Base-by-base conservation (phyloP, 2,797 vertebrate genomes). In the Sebastes melanostomus region DNA sequence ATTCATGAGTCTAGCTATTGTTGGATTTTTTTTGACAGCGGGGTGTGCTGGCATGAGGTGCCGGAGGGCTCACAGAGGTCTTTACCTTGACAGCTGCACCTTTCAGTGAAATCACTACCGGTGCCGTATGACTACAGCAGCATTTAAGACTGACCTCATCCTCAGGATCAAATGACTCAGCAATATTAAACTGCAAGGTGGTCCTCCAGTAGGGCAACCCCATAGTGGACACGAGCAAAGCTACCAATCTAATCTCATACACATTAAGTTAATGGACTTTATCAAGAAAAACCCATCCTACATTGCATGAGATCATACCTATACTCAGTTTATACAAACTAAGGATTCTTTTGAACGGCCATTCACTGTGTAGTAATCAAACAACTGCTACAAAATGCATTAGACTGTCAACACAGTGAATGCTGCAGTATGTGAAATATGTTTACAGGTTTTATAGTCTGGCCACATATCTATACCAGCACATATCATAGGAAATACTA, bases 261-360 rank as follows among this genome's bases (percentile, higher is more conserved):
- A 68, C 91, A 92, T 93, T 90, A 92, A 80, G 75, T 73, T 89
- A 90, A 92, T 90, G 80, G 88, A 72, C 78, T 90, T 73, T 42
- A 68, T 77, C 59, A 75, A 55, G 69, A 80, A 67, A 71, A 52
- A 29, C 10, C 14, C 24, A 27, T 83, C 52, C 63, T 60, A 8
- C 62, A 74, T 70, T 66, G 67, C 14, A 66, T 85, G 84, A 82
- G 59, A 80, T 87, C 73, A 78, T 80, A 71, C 36, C 25, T 38
- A 8, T 32, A 56, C 54, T 56, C 60, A 18, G 24, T 54, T 83
- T 65, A 73, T 72, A 55, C 8, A 29, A 72, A 30, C 22, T 38
- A 18, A 50, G 13, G 16, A 38, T 30, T 79, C 1, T 66, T 36
- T 24, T 14, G 3, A 59, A 32, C 60, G 56, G 38, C 10, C 25